Conservation (phyloP, 2,888 invertebrate genomes). For the Pollenia griseotomentosa region DNA sequence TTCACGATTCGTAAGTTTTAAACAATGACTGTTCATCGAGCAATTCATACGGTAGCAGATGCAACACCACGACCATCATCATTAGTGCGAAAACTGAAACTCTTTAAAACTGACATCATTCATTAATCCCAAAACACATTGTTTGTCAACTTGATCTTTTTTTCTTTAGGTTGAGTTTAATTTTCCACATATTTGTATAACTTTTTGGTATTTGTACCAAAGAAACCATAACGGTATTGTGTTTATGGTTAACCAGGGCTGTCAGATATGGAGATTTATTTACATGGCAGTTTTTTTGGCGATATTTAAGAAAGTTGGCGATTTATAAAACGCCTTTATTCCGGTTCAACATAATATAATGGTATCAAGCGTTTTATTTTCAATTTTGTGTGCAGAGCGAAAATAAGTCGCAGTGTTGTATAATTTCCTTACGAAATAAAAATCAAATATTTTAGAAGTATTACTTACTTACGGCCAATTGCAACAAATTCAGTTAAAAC, state of each 20-base stretch:
- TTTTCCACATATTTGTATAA: neutral
- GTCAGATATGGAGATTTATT: too few species aligned
- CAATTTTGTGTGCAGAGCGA: too few species aligned
- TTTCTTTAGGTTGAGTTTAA: neutral
- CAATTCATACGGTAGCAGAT: conserved; percentile 40
- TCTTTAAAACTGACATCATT: conserved; percentile 41
- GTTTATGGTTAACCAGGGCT: conserved; percentile 11
- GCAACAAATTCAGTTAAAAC: too few species aligned
- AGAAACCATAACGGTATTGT: conserved; percentile 58
- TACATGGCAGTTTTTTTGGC: too few species aligned
- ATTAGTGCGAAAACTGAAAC: conserved; percentile 16
- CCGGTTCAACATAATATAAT: too few species aligned
- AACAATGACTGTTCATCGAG: conserved; percentile 29
- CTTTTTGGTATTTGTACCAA: conserved; percentile 15
- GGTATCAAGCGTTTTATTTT: too few species aligned
- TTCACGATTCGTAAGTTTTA: neutral
- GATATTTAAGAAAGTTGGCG: too few species aligned
- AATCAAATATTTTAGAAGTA: too few species aligned
- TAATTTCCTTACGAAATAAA: too few species aligned
- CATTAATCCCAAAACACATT: conserved; percentile 45
- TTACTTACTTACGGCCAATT: too few species aligned
- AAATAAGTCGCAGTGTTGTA: too few species aligned
- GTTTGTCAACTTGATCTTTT: conserved; percentile 57
- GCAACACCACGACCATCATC: conserved; percentile 25
- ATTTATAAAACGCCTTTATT: too few species aligned